These are phyloP conservation scores for Selene dorsalis DNA, from an alignment of 2,797 vertebrate genomes.

Conservation along the genomic window DNA sequence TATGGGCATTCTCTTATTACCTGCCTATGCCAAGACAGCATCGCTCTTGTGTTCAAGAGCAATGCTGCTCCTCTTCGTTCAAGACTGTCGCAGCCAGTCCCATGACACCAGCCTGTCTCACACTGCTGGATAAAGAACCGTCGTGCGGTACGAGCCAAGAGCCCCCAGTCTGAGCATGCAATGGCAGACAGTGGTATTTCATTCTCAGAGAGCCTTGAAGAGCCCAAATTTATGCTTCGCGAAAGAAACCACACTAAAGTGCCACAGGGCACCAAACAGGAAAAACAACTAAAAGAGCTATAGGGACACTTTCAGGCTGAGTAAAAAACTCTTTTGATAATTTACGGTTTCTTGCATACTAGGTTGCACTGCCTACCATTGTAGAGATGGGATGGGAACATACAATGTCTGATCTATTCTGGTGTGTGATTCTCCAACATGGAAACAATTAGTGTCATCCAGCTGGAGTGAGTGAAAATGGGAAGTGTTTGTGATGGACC, in stretches of 20 bases:
- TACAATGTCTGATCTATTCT: slow-evolving; percentile 47
- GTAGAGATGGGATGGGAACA: slow-evolving; percentile 33
- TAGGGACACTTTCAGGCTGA: slow-evolving; percentile 64
- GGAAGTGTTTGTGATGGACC: neutral
- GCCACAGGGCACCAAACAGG: slow-evolving; percentile 78
- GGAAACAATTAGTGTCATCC: slow-evolving; percentile 25
- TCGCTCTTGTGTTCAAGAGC: neutral
- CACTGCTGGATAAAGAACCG: slow-evolving; percentile 41
- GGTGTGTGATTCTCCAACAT: slow-evolving; percentile 13
- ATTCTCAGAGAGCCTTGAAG: slow-evolving; percentile 71
- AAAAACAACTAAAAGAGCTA: slow-evolving; percentile 79
- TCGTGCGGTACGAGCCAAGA: slow-evolving; percentile 53
- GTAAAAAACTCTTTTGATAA: slow-evolving; percentile 60
- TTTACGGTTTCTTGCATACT: slow-evolving; percentile 60
- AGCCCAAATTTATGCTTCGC: slow-evolving; percentile 72
- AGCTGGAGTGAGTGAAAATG: neutral
- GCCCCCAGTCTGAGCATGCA: slow-evolving; percentile 72
- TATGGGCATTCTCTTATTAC: slow-evolving; percentile 37
- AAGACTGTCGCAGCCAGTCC: slow-evolving; percentile 15
- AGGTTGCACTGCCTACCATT: slow-evolving; percentile 51
- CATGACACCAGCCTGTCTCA: slow-evolving; percentile 54
- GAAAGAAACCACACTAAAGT: slow-evolving; percentile 76
- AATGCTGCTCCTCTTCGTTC: slow-evolving; percentile 13
- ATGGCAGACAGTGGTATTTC: slow-evolving; percentile 76
- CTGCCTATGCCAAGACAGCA: slow-evolving; percentile 11